Evolutionary conservation across 2,113 vertebrate genomes (phyloP), one percentile per base, ranked within the genome.

Genomic region (Delphinapterus leucas): DNA sequence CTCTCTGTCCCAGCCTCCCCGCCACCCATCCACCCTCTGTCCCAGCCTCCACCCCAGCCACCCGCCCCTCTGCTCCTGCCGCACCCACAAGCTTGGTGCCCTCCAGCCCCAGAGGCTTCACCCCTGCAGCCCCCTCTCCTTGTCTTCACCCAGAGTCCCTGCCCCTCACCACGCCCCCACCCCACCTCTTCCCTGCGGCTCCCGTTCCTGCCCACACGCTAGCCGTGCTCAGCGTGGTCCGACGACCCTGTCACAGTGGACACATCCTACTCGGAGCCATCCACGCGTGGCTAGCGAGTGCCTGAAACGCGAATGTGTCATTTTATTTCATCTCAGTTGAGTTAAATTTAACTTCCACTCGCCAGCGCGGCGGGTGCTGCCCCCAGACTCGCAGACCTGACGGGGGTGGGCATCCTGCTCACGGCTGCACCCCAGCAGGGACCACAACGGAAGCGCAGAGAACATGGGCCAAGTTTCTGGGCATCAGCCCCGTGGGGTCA

Each of bases 261-360:
- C 3, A 0, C 28, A 25, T n/a, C 82, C 90, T 31, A 4, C 6
- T 25, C 65, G 3, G 8, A 2, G 1, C 6, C 0, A 4, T 33
- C 53, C 53, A 33, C 0, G 0, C 0, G 1, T 21, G 14, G 49
- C n/a, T 85, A 2, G 49, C 14, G 67, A 68, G 28, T 9, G 9
- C n/a, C 10, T 82, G 36, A 68, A 65, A 20, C 8, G 55, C 31
- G 13, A 71, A 36, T n/a, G 26, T 70, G 21, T 25, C 44, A 4
- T 12, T n/a, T 76, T 8, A 33, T 21, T 41, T 53, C 38, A 17
- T 13, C 49, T 26, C 38, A 47, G 71, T 33, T 77, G 68, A 33
- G 73, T 71, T 47, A 36, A n/a, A 28, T 5, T 36, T 44, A 77
- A 44, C 11, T 55, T 55, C 28, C 63, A 21, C 6, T 82, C 1